Conservation (phyloP, 1,140 invertebrate genomes). For the Armadillidium nasatum region DNA sequence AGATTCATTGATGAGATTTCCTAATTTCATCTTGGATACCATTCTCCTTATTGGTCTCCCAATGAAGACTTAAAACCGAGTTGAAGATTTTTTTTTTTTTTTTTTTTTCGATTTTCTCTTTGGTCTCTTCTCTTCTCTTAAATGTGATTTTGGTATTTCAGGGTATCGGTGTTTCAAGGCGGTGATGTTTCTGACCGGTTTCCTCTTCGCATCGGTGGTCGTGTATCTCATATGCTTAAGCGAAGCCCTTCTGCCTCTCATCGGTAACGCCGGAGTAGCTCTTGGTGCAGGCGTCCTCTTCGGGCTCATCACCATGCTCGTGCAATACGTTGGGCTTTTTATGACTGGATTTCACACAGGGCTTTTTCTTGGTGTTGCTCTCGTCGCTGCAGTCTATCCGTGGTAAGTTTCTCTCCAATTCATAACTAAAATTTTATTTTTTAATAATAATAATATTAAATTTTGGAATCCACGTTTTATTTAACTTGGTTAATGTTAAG, state of each 20-base stretch:
- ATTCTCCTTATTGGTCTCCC: too few species aligned
- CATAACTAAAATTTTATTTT: too few species aligned
- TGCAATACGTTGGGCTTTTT: conserved; percentile 76
- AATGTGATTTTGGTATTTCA: conserved; percentile 54
- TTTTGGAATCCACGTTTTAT: too few species aligned
- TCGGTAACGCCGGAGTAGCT: conserved; percentile 69
- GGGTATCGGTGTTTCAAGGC: conserved; percentile 84
- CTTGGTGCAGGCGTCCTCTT: conserved; percentile 69
- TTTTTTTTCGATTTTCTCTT: neutral
- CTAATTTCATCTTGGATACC: too few species aligned
- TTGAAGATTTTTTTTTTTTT: too few species aligned
- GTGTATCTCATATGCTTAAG: conserved; percentile 73
- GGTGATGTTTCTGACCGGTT: conserved; percentile 82
- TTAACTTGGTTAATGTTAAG: too few species aligned
- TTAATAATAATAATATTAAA: too few species aligned
- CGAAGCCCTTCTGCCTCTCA: conserved; percentile 65
- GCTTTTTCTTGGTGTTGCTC: conserved; percentile 59
- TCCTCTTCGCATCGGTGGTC: conserved; percentile 74
- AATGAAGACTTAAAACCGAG: too few species aligned
- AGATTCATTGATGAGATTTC: too few species aligned
- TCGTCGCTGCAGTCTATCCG: conserved; percentile 51
- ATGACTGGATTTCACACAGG: conserved; percentile 77
- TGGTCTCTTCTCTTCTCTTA: too few species aligned
- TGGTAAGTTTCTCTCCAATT: conserved; percentile 33
- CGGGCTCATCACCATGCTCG: conserved; percentile 72